phyloP scores from a whole-genome alignment of 2,113 vertebrate genomes.

The Antidorcas marsupialis region DNA sequence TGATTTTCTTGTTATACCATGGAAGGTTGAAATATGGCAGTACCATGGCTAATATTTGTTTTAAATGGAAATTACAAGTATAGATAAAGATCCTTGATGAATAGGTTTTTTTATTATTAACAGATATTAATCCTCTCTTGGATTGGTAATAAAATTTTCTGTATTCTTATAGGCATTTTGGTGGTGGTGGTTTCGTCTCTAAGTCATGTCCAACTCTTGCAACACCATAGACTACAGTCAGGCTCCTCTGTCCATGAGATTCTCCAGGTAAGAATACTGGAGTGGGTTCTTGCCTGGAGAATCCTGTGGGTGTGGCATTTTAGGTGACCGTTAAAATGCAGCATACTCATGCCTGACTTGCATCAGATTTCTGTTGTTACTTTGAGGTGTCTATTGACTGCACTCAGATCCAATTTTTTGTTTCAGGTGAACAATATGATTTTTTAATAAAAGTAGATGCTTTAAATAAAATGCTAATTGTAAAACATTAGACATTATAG shows the following conservation, averaged over 20 bases:
- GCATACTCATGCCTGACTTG: background rate
- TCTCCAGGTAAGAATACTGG: background rate
- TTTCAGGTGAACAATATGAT: background rate
- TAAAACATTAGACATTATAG: background rate
- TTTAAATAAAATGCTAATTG: background rate
- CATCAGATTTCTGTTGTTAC: background rate
- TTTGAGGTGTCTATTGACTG: background rate
- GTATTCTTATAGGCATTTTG: background rate
- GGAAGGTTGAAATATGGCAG: background rate
- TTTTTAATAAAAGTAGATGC: background rate
- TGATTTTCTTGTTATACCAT: background rate
- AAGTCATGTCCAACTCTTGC: background rate
- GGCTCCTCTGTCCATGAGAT: background rate
- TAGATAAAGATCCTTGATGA: background rate
- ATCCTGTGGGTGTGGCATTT: background rate
- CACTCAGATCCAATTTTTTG: background rate
- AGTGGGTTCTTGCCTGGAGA: background rate
- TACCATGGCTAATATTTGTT: background rate
- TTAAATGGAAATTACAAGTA: slow-evolving; percentile 4
- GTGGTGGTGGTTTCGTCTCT: background rate
- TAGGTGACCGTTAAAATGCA: background rate
- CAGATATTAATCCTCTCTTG: background rate
- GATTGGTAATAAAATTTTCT: background rate
- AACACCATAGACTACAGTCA: background rate
- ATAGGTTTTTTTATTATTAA: background rate